Conservation (phyloP, 2,888 invertebrate species). For the Phyllotreta cruciferae region DNA sequence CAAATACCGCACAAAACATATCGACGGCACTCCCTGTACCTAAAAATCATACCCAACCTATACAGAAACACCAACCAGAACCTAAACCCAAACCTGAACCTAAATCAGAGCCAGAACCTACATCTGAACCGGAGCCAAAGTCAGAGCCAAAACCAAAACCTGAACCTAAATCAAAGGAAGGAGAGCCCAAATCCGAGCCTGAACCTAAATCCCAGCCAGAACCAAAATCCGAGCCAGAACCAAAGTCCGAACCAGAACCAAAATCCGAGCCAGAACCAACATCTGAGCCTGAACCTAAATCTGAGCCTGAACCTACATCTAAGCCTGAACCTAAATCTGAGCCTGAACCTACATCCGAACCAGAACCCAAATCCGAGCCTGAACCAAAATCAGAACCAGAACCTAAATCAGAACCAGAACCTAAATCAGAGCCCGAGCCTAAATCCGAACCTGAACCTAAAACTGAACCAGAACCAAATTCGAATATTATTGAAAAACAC, state of each 20-base stretch:
- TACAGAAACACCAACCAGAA: conserved; percentile 53
- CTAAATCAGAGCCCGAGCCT: conserved; percentile 56
- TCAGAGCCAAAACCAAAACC: conserved; percentile 57
- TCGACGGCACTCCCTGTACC: conserved; percentile 29
- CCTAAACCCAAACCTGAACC: conserved; percentile 58
- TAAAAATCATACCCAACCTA: conserved; percentile 57
- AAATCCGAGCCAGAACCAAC: conserved; percentile 58
- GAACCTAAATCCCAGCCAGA: conserved; percentile 57
- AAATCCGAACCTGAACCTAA: conserved; percentile 61
- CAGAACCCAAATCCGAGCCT: conserved; percentile 57
- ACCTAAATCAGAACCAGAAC: conserved; percentile 60
- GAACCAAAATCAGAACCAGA: conserved; percentile 55
- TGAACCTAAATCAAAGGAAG: conserved; percentile 58
- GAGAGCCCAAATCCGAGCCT: conserved; percentile 58
- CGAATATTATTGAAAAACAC: conserved; percentile 53
- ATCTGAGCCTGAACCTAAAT: conserved; percentile 58
- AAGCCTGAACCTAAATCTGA: conserved; percentile 61
- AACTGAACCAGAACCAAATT: conserved; percentile 54
- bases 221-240: conserved; percentile 62
- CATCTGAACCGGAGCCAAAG: conserved; percentile 60
- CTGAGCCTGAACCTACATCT: conserved; percentile 52
- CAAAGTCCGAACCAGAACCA: conserved; percentile 57
- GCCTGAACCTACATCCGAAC: conserved; percentile 57
- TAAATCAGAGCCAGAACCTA: conserved; percentile 55
- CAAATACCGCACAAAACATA: conserved; percentile 36